phyloP scores from a whole-genome alignment of 2,113 vertebrate species.

The Cyprinus carpio region DNA sequence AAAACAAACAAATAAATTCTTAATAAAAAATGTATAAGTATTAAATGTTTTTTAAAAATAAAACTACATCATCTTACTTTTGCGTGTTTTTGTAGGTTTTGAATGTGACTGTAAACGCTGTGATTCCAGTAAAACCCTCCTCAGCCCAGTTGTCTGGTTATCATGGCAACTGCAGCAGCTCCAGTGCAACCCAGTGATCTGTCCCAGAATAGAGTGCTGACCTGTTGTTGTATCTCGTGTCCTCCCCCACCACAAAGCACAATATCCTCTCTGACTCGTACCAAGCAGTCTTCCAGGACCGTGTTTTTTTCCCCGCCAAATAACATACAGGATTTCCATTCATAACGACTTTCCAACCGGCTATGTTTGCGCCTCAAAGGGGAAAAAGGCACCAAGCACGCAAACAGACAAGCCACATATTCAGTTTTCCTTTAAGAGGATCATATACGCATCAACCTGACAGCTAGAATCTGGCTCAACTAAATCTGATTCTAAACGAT shows the following conservation, averaged over 20 bases:
- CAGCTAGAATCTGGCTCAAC: neutral
- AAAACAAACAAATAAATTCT: too few relatives aligned
- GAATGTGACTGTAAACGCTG: neutral
- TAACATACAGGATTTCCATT: slow-evolving; percentile 38
- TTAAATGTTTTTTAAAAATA: too few relatives aligned
- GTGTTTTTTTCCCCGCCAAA: neutral
- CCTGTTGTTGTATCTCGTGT: slow-evolving; percentile 22
- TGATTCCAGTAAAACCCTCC: neutral
- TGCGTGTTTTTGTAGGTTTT: neutral
- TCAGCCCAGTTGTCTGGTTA: slow-evolving; percentile 1
- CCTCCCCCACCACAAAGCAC: slow-evolving; percentile 20
- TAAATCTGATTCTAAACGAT: neutral
- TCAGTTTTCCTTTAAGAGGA: slow-evolving; percentile 25
- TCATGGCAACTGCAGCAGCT: slow-evolving; percentile 36
- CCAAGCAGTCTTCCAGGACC: neutral
- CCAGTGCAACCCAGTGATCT: slow-evolving; percentile 39
- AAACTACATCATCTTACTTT: too few relatives aligned
- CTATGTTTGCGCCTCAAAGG: slow-evolving; percentile 25
- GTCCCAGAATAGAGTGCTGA: slow-evolving; percentile 47
- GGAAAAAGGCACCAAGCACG: neutral
- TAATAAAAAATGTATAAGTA: too few relatives aligned
- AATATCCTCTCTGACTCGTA: neutral
- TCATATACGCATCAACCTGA: neutral
- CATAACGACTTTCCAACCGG: neutral
- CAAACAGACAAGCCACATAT: neutral